Evolutionary conservation across 2,797 vertebrate species (phyloP), one percentile per base, ranked within the genome.

Genomic region (Heterohyrax brucei): DNA sequence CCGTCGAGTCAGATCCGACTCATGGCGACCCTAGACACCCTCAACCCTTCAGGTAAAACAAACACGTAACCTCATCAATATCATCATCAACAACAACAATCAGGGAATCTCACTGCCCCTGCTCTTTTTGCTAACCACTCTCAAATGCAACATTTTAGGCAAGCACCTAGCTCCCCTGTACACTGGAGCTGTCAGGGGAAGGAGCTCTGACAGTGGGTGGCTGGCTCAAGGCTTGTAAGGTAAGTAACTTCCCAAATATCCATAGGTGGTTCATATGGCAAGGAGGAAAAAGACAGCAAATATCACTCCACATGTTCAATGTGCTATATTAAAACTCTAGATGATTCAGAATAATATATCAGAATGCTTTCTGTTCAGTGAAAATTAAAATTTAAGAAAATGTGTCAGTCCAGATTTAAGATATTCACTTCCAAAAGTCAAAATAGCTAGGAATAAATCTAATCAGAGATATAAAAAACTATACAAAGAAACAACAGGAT

Each of bases 351-450:
- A 86, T 10, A 24, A 79, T 59, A 18, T 33, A 28, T 26, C 4
- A 21, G 56, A 59, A 78, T 46, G 21, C 7, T 66, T 68, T 88
- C 79, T 85, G n/a, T 21, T 75, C 19, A 70, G 5, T 33, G 28
- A 91, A 84, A 62, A 59, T 50, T 86, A 72, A 73, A 73, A 85
- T 24, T 48, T 16, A 64, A 30, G 80, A 91, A 76, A 77, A 28
- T 77, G 46, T 13, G 44, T 82, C 18, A 30, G 12, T 53, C 3
- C 10, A 76, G 16, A 53, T 93, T 22, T 46, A 50, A 82, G n/a
- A 78, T 2, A 30, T 56, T 13, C 13, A 3, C 53, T 16, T 13
- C 12, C 4, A 56, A 56, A 14, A 56, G 53, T 14, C 53, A 56
- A 56, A 56, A 16, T 14, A 56, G 13, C 14, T 18, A 56, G 3